Conservation (phyloP, 2,797 vertebrate genomes). For the Clarias pachynema region DNA sequence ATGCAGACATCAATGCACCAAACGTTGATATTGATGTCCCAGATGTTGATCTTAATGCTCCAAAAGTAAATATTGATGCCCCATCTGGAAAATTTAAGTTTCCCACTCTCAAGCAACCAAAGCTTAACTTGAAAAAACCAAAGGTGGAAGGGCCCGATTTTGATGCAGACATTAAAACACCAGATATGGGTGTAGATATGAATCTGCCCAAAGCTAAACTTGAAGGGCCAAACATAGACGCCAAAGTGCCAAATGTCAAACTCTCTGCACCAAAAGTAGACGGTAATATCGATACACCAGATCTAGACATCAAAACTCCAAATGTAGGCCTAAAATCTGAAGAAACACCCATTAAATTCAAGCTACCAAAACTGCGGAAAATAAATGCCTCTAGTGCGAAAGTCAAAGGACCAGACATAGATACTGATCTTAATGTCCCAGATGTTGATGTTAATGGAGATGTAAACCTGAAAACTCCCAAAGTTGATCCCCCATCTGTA, state of each 20-base stretch:
- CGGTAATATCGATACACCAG: slow-evolving; percentile 42
- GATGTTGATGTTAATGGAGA: slow-evolving; percentile 46
- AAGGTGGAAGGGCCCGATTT: slow-evolving; percentile 67
- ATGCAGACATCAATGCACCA: slow-evolving; percentile 50
- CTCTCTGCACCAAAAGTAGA: slow-evolving; percentile 43
- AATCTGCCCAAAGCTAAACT: slow-evolving; percentile 59
- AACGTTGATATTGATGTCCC: slow-evolving; percentile 50
- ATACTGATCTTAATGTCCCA: slow-evolving; percentile 50
- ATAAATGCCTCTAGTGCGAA: slow-evolving; percentile 55
- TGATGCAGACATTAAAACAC: slow-evolving; percentile 54
- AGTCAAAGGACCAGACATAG: slow-evolving; percentile 61
- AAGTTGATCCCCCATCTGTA: slow-evolving; percentile 33
- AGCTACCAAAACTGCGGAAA: slow-evolving; percentile 61
- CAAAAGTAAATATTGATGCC: slow-evolving; percentile 58
- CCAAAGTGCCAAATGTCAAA: slow-evolving; percentile 50
- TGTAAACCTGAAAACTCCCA: slow-evolving; percentile 51
- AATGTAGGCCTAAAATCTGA: slow-evolving; percentile 52
- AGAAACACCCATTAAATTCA: slow-evolving; percentile 60
- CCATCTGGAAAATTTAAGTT: slow-evolving; percentile 63
- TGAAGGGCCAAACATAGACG: slow-evolving; percentile 48
- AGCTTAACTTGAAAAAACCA: slow-evolving; percentile 42
- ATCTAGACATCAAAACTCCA: slow-evolving; percentile 61
- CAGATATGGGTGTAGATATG: slow-evolving; percentile 55
- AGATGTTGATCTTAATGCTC: slow-evolving; percentile 52
- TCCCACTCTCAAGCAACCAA: slow-evolving; percentile 61